Conservation (phyloP, 1,140 invertebrate species). For the Tetraneura akinire region DNA sequence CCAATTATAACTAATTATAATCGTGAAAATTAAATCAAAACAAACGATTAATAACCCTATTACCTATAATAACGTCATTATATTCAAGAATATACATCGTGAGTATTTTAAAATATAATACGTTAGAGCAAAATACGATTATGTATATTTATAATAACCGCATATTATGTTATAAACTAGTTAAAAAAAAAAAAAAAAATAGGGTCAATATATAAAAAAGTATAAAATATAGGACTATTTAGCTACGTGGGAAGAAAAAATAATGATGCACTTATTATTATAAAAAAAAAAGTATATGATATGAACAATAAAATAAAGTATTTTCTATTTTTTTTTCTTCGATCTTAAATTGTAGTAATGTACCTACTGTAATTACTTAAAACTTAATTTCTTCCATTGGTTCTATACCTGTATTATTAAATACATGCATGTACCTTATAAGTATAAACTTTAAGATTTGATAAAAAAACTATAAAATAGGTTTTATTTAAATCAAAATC, state of each 20-base stretch:
- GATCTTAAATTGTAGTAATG: no score
- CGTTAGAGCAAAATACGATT: background rate
- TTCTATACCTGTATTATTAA: no score
- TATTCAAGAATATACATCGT: background rate
- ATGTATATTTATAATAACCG: slow-evolving; percentile 1
- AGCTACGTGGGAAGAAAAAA: slow-evolving; percentile 32
- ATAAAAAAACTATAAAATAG: no score
- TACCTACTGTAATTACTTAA: no score
- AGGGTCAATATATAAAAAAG: background rate
- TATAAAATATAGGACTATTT: slow-evolving; percentile 13
- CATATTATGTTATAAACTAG: background rate
- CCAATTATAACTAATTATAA: background rate
- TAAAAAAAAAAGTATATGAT: background rate
- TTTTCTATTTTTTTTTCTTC: no score
- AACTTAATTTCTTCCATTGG: no score
- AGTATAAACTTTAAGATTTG: no score
- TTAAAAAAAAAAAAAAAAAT: slow-evolving; percentile 10
- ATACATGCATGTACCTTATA: no score
- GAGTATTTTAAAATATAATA: background rate
- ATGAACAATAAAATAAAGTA: no score
- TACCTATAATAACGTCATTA: background rate
- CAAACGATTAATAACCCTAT: background rate
- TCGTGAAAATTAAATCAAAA: background rate
- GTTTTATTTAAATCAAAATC: no score
- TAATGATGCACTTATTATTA: slow-evolving; percentile 31